phyloP scores from a whole-genome alignment of 2,888 invertebrate species.

The Morinoia aosen region DNA sequence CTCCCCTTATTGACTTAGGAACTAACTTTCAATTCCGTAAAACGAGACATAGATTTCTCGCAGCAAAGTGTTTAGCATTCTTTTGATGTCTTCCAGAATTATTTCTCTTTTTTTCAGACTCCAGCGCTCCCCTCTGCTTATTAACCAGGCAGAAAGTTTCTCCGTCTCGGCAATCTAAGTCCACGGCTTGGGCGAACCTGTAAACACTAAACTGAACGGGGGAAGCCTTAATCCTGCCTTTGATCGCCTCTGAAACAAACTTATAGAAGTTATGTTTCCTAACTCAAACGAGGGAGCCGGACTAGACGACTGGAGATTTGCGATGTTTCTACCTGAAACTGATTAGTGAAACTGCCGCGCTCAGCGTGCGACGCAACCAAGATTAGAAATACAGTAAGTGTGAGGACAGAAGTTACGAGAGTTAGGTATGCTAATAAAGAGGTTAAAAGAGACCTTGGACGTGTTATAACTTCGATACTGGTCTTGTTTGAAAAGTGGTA shows the following conservation, averaged over 20 bases:
- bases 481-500: no score
- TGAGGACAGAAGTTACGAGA: not conserved
- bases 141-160: slow-evolving; percentile 33
- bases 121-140: slow-evolving; percentile 14
- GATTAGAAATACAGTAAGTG: not conserved
- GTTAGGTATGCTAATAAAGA: not conserved
- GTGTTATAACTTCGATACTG: not conserved
- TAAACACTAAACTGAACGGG: slow-evolving; percentile 23
- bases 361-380: not conserved
- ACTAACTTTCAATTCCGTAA: not conserved
- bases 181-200: not conserved
- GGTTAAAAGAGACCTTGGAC: not conserved
- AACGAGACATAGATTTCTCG: not conserved
- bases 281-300: not conserved
- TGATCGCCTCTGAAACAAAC: not conserved
- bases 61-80: slow-evolving; percentile 5
- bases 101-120: not conserved
- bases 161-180: slow-evolving; percentile 19
- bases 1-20: slow-evolving; percentile 2
- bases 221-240: not conserved
- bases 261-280: not conserved
- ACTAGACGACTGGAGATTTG: not conserved
- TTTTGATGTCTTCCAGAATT: not conserved
- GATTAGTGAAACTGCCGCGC: not conserved
- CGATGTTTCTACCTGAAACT: not conserved